Conservation (phyloP, 1,140 invertebrate species). For the Anadara kagoshimensis region DNA sequence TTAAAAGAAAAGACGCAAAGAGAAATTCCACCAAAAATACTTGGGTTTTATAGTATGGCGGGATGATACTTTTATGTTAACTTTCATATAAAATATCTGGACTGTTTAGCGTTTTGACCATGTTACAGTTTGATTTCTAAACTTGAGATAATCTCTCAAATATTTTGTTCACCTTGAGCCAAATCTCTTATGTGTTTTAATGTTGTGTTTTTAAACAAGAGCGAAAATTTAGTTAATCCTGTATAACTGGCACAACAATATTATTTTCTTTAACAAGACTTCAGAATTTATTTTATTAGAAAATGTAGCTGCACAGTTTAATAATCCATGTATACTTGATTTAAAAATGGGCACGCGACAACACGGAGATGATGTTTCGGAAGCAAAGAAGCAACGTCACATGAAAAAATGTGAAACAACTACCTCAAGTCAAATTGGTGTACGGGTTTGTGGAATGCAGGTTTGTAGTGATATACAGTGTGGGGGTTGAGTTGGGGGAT, state of each 20-base stretch:
- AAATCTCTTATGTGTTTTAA: no score
- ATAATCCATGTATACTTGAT: conserved; percentile 83
- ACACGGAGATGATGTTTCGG: conserved; percentile 93
- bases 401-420: conserved; percentile 92
- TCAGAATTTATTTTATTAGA: conserved; percentile 88
- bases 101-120: no score
- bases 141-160: no score
- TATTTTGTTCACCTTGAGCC: no score
- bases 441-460: conserved; percentile 93
- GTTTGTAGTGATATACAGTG: conserved; percentile 67
- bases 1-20: no score
- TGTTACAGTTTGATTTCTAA: no score
- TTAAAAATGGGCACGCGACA: conserved; percentile 97
- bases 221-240: not conserved
- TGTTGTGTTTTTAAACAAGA: no score
- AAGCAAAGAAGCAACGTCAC: conserved; percentile 90
- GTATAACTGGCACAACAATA: not conserved
- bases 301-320: conserved; percentile 91
- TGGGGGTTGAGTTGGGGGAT: not conserved
- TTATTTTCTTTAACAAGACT: conserved; percentile 39
- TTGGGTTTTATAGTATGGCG: no score
- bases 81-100: no score
- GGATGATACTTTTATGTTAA: no score
- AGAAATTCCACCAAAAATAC: no score
- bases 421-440: conserved; percentile 90